These are phyloP conservation scores for Erythrocercus mccallii DNA, from an alignment of 2,113 vertebrate species.

Conservation along the genomic window DNA sequence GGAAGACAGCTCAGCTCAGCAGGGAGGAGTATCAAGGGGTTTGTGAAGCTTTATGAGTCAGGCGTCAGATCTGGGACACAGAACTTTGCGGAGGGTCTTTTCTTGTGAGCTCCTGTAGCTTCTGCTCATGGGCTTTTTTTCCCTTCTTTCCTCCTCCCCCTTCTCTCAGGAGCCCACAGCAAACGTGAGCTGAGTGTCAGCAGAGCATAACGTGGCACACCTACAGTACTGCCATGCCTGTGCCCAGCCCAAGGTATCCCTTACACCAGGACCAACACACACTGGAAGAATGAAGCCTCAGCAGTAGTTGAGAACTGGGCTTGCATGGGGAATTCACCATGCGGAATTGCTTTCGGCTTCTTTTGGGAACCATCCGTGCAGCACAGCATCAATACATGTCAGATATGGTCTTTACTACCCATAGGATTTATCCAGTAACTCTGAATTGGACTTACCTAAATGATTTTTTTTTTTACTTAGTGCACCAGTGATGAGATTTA, in stretches of 20 bases:
- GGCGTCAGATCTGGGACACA: background rate
- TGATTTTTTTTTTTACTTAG: background rate
- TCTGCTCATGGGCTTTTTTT: background rate
- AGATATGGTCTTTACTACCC: background rate
- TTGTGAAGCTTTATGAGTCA: slow-evolving; percentile 18
- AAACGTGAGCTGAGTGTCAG: background rate
- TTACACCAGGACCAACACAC: background rate
- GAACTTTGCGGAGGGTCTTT: background rate
- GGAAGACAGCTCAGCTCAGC: slow-evolving; percentile 3
- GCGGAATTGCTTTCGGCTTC: background rate
- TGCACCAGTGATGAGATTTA: background rate
- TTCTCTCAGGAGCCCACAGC: background rate
- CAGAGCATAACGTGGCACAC: background rate
- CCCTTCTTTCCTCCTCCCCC: background rate
- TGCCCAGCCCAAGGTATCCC: background rate
- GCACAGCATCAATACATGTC: rapidly evolving
- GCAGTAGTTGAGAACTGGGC: background rate
- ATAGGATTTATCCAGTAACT: background rate
- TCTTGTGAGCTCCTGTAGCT: background rate
- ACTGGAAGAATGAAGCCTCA: rapidly evolving
- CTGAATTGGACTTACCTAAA: background rate
- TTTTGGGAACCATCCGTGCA: rapidly evolving
- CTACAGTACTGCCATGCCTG: background rate
- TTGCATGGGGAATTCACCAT: background rate
- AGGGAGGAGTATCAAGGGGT: background rate